A percentile compares a stretch with the other conserved stretches of the same genome.
Conservation (phyloP, 1,140 invertebrate species). For the Drosophila bocki region DNA sequence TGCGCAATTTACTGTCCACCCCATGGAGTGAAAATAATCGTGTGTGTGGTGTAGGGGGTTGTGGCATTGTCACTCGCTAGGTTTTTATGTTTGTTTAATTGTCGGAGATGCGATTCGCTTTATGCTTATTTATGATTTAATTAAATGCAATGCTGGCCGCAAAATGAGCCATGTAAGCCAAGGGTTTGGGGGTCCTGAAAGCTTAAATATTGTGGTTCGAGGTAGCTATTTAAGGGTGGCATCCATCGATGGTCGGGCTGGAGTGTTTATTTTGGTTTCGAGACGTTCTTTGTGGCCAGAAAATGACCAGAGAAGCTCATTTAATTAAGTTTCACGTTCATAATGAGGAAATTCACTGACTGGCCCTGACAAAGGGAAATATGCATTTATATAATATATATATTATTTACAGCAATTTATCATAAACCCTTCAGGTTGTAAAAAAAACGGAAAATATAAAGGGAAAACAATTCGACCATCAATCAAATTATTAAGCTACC, state of each 20-base stretch:
- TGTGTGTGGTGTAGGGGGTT: conserved; percentile 6
- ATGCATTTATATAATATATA: conserved; percentile 3
- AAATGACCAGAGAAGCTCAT: conserved; percentile 55
- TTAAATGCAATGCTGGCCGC: conserved; percentile 70
- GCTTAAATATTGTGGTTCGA: conserved; percentile 2
- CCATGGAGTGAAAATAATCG: conserved; percentile 24
- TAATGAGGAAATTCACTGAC: conserved; percentile 46
- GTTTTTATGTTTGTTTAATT: conserved; percentile 83
- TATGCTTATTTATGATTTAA: conserved; percentile 84
- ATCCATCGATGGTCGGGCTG: conserved; percentile 41
- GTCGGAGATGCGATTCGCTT: conserved; percentile 72
- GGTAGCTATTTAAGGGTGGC: conserved; percentile 37
- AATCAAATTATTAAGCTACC: conserved; percentile 40
- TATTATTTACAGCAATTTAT: conserved; percentile 35
- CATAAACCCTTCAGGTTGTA: conserved; percentile 13
- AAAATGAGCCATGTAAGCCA: conserved; percentile 62
- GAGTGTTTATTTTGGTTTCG: conserved; percentile 75
- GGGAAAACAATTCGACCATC: conserved; percentile 28
- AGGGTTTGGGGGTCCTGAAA: conserved; percentile 2
- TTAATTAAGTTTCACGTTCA: conserved; percentile 49
- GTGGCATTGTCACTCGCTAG: conserved; percentile 61
- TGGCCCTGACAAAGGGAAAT: not conserved
- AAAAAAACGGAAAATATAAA: not conserved
- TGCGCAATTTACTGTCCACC: conserved; percentile 70
- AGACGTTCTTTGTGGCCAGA: conserved; percentile 63